Percentiles rank a stretch among this genome's conserved stretches.
These are phyloP conservation scores for Mnemiopsis leidyi DNA, from an alignment of 37 sponge, comb jelly and placozoan genomes.

Conservation along the genomic window DNA sequence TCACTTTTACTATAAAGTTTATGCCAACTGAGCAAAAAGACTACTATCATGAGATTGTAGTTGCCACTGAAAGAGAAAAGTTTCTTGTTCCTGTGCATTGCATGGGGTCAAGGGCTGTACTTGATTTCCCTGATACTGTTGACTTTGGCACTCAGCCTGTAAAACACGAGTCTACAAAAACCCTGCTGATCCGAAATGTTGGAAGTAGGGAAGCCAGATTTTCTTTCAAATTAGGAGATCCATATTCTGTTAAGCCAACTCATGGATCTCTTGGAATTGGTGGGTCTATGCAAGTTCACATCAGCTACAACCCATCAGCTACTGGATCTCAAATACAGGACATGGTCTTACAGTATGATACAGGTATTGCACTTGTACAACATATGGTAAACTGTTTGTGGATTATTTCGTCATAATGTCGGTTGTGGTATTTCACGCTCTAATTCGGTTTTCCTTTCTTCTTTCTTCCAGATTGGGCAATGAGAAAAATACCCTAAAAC, in stretches of 20 bases:
- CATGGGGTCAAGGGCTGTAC: slow-evolving; percentile 85
- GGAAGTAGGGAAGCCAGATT: slow-evolving; percentile 82
- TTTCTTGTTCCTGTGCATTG: slow-evolving; percentile 84
- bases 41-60: slow-evolving; percentile 85
- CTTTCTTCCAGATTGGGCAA: no score
- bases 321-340: slow-evolving; percentile 76
- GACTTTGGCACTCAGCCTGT: slow-evolving; percentile 88
- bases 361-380: no score
- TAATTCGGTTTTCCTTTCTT: no score
- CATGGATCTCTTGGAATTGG: slow-evolving; percentile 73
- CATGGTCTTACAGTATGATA: slow-evolving; percentile 77
- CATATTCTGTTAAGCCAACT: slow-evolving; percentile 81
- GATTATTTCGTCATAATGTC: no score
- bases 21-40: slow-evolving; percentile 89
- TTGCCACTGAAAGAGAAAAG: slow-evolving; percentile 92
- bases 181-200: slow-evolving; percentile 91
- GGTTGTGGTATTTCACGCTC: no score
- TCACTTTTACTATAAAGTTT: slow-evolving; percentile 80
- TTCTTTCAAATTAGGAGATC: slow-evolving; percentile 68
- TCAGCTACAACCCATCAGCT: slow-evolving; percentile 72
- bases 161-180: slow-evolving; percentile 81
- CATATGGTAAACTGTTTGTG: no score
- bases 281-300: slow-evolving; percentile 79
- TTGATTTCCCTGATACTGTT: slow-evolving; percentile 95
- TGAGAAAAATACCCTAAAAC: no score